These are phyloP conservation scores for Liopterus haemorrhoidalis DNA, from an alignment of 2,888 invertebrate species.

Conservation along the genomic window DNA sequence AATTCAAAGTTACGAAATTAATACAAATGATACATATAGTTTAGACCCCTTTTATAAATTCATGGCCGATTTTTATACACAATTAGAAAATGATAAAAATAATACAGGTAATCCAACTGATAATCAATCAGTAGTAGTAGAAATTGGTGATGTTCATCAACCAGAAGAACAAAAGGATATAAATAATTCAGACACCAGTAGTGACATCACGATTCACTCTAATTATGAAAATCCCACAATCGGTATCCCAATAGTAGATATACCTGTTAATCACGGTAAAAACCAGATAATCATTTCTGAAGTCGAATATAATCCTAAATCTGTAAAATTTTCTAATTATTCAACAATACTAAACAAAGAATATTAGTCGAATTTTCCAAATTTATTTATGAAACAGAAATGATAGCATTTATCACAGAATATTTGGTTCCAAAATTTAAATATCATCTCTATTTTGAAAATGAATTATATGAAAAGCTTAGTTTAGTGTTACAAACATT, in stretches of 20 bases:
- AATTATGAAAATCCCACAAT: constrained; percentile 7
- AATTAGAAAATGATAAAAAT: no score
- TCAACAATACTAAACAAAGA: constrained; percentile 5
- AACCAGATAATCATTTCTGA: constrained; percentile 12
- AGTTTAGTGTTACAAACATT: no score
- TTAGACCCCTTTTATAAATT: no score
- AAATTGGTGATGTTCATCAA: no score
- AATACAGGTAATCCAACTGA: no score
- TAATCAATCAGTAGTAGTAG: no score
- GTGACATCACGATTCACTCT: constrained; percentile 8
- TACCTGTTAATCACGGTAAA: constrained; percentile 8
- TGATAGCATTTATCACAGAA: constrained; percentile 1
- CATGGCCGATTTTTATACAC: no score
- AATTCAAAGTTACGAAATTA: no score
- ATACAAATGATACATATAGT: no score
- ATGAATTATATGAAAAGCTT: constrained; percentile 5
- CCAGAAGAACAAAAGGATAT: no score
- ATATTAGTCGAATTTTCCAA: constrained; percentile 1
- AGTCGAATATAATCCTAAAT: background rate
- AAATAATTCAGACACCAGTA: no score
- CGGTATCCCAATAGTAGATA: constrained; percentile 8
- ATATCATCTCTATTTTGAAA: constrained; percentile 15
- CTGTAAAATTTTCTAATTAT: background rate
- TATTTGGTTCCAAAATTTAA: constrained; percentile 4
- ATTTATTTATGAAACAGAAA: constrained; percentile 5